Evolutionary conservation across 2,888 invertebrate genomes (phyloP).

Genomic region (Acleris sparsana): DNA sequence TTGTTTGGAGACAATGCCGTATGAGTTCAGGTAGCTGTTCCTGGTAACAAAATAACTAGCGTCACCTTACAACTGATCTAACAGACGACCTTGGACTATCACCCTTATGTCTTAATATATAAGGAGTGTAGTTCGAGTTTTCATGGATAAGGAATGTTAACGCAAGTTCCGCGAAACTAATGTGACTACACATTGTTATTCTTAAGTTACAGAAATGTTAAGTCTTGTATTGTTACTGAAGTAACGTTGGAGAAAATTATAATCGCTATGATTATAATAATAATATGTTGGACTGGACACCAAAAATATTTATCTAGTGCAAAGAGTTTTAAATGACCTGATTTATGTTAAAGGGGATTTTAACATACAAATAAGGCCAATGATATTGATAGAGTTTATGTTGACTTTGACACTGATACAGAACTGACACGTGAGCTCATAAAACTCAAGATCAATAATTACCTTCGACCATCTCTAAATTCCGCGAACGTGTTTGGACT

Average conservation of each 20-base stretch:
- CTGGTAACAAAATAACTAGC: slow-evolving; percentile 52
- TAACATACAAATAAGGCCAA: slow-evolving; percentile 2
- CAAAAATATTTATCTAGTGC: neutral
- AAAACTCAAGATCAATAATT: slow-evolving; percentile 68
- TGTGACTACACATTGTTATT: slow-evolving; percentile 47
- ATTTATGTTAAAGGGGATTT: neutral
- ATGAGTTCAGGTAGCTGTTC: slow-evolving; percentile 73
- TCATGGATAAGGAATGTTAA: slow-evolving; percentile 30
- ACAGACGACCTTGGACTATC: slow-evolving; percentile 39
- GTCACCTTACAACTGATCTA: slow-evolving; percentile 40
- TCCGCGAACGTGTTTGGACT: slow-evolving; percentile 76
- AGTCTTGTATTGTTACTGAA: slow-evolving; percentile 28
- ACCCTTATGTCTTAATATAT: slow-evolving; percentile 36
- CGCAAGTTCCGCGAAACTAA: slow-evolving; percentile 55
- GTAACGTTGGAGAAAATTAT: slow-evolving; percentile 30
- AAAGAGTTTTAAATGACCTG: slow-evolving; percentile 2
- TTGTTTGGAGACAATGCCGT: slow-evolving; percentile 66
- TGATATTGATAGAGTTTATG: slow-evolving; percentile 1
- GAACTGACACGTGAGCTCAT: slow-evolving; percentile 52
- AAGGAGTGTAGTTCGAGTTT: neutral
- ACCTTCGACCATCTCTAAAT: slow-evolving; percentile 59
- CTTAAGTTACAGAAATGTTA: slow-evolving; percentile 31
- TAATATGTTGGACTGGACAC: too few relatives aligned
- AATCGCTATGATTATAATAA: slow-evolving; percentile 15
- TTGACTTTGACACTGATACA: slow-evolving; percentile 21